phyloP scores from a whole-genome alignment of 30 jellyfish, hydroid and myxozoan species.

The Turritopsis rubra region DNA sequence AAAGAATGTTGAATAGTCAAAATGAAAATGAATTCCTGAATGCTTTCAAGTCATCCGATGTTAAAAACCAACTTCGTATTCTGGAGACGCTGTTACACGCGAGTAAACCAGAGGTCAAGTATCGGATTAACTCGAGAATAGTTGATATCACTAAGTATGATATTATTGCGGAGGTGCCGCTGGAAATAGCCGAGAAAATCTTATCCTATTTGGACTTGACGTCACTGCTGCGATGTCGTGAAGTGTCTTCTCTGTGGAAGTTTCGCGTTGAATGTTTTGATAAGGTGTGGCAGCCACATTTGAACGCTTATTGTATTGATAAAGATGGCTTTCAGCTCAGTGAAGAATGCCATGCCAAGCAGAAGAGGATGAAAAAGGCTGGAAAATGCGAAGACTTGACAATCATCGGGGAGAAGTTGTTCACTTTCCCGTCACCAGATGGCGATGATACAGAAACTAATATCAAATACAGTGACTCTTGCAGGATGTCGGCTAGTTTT shows the following conservation, averaged over 20 bases:
- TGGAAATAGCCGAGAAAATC: constrained; percentile 30
- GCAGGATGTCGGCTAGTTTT: constrained; percentile 7
- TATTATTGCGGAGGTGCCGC: constrained; percentile 24
- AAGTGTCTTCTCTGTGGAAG: constrained; percentile 21
- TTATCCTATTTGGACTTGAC: background rate
- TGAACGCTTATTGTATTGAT: constrained; percentile 14
- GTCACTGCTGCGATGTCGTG: constrained; percentile 25
- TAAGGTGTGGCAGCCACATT: constrained; percentile 16
- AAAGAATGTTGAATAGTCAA: background rate
- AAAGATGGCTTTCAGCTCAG: constrained; percentile 1
- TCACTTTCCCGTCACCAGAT: constrained; percentile 9
- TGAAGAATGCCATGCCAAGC: background rate
- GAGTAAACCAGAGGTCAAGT: constrained; percentile 39
- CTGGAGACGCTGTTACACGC: constrained; percentile 16
- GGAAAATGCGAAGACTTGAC: constrained; percentile 16
- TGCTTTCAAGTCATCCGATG: background rate
- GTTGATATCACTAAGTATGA: constrained; percentile 28
- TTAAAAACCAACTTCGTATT: background rate
- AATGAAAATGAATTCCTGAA: background rate
- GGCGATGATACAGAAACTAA: background rate
- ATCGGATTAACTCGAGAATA: background rate
- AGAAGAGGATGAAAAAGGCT: background rate
- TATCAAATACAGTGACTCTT: background rate
- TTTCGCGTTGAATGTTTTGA: constrained; percentile 1
- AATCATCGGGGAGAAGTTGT: constrained; percentile 35